Conservation (phyloP, 2,888 invertebrate genomes). For the Nowickia ferox region DNA sequence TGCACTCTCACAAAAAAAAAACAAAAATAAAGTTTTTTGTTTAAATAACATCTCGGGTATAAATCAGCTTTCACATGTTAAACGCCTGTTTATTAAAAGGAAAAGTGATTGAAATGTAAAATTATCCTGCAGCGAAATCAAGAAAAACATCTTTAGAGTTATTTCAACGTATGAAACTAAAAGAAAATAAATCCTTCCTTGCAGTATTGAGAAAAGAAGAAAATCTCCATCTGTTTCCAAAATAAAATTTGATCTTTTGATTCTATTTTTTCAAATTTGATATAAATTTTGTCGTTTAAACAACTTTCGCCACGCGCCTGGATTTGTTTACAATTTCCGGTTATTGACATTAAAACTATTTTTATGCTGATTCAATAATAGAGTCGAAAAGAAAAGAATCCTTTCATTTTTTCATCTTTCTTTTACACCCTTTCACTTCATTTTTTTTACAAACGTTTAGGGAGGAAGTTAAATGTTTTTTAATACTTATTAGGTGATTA, state of each 20-base stretch:
- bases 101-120: slow-evolving; percentile 58
- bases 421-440: slow-evolving; percentile 51
- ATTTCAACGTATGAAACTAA: neutral
- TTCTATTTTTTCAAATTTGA: slow-evolving; percentile 21
- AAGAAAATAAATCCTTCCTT: slow-evolving; percentile 49
- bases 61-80: neutral
- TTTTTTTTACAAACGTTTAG: slow-evolving; percentile 45
- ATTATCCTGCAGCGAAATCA: slow-evolving; percentile 49
- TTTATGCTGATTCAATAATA: slow-evolving; percentile 50
- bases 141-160: slow-evolving; percentile 71
- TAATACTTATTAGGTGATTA: slow-evolving; percentile 71
- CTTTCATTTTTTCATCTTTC: slow-evolving; percentile 57
- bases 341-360: slow-evolving; percentile 62
- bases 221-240: slow-evolving; percentile 59
- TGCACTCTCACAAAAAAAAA: too few species aligned
- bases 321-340: slow-evolving; percentile 72
- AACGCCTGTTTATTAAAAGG: slow-evolving; percentile 4
- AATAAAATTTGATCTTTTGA: slow-evolving; percentile 57
- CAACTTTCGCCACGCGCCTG: slow-evolving; percentile 63
- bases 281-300: slow-evolving; percentile 18
- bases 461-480: slow-evolving; percentile 67
- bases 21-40: too few species aligned
- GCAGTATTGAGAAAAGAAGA: slow-evolving; percentile 15
- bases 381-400: slow-evolving; percentile 47
- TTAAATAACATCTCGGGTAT: too few species aligned